Evolutionary conservation across 64 coral and sea anemone species (phyloP), one percentile per base, ranked within the genome.

Genomic region (Trachythela sp.): DNA sequence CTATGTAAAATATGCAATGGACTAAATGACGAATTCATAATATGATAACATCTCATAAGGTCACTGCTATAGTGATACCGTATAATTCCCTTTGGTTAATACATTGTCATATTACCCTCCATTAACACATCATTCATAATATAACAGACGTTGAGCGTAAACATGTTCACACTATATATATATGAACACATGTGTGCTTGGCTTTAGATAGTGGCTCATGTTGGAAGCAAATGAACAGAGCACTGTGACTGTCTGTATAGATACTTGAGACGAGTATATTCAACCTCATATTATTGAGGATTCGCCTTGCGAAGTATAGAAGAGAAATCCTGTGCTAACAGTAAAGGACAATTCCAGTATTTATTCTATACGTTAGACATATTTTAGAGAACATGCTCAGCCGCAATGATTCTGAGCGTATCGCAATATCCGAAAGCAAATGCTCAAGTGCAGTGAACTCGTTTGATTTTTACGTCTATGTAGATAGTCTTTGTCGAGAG

Each of bases 401-500:
- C 26, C 18, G 6, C 7, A 64, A 64, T 24, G 3, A 64, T 64
- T 20, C 26, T 26, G 56, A 64, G 0, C 26, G 56, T 24, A 8
- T 64, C 24, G 7, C 26, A 27, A 64, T 26, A 18, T 64, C 56
- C 8, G 56, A 64, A 64, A 64, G 20, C 13, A 64, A 64, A 26
- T 64, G 6, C 56, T 8, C 15, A 9, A 64, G 4, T 11, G 4
- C 42, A 4, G 42, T 80, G 31, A 37, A 37, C 31, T 36, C 33
- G 31, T 80, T 80, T 80, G 75, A 80, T 15, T 80, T 80, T 30
- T 80, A 80, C 34, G 75, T 39, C 2, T 37, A 80, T 29, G 75
- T 80, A 0, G 75, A 80, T 2, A 22, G 14, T 13, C 75, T 29
- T 35, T 80, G 75, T 29, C 20, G 75, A 35, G 15, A 80, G 10